These are phyloP conservation scores for Noctilio leporinus DNA, from an alignment of 2,113 vertebrate genomes.

Conservation along the genomic window DNA sequence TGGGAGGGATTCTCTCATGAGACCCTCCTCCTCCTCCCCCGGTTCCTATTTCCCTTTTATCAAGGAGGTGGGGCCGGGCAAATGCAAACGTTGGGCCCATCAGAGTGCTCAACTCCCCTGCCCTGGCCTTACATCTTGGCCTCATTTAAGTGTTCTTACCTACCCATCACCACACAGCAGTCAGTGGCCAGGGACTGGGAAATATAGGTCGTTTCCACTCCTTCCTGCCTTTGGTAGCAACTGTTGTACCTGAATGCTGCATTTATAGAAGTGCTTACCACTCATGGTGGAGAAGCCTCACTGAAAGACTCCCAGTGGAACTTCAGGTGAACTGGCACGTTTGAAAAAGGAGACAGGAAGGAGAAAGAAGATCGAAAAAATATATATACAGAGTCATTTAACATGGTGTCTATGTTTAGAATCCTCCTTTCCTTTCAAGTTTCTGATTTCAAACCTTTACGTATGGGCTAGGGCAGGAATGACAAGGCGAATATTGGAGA, in stretches of 20 bases:
- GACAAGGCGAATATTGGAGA: background rate
- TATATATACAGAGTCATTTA: background rate
- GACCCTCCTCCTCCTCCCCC: background rate
- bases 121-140: background rate
- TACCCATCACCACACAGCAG: background rate
- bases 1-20: background rate
- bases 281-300: background rate
- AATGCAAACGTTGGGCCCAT: background rate
- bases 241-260: background rate
- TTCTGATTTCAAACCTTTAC: background rate
- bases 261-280: background rate
- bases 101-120: background rate
- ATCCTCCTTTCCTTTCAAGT: background rate
- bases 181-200: background rate
- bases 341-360: background rate
- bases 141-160: background rate
- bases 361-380: background rate
- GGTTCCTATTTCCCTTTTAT: background rate
- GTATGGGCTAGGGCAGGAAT: background rate
- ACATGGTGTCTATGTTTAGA: background rate
- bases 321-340: background rate
- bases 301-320: background rate
- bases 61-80: background rate
- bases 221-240: background rate
- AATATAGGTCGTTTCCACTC: background rate